Base-by-base conservation (phyloP, 2,113 vertebrate species). In the Notothenia coriiceps region DNA sequence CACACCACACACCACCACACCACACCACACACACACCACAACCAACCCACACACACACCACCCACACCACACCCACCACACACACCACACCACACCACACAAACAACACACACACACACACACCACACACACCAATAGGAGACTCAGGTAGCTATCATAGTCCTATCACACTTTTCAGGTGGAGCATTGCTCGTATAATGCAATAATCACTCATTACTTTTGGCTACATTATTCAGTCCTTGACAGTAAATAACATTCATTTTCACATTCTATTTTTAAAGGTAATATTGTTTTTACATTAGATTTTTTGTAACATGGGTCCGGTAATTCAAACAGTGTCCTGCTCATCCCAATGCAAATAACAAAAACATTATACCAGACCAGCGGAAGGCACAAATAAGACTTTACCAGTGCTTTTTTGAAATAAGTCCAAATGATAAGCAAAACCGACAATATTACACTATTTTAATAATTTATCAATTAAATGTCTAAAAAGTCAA, bases 91-190 rank as follows among this genome's bases (percentile, higher is more conserved):
- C n/a, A n/a, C n/a, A n/a, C n/a, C n/a, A n/a, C n/a, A n/a, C n/a
- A n/a, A n/a, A n/a, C n/a, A n/a, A n/a, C n/a, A n/a, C n/a, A n/a
- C n/a, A n/a, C n/a, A n/a, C n/a, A n/a, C n/a, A n/a, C n/a, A n/a
- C n/a, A n/a, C 3, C 2, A 2, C 4, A 64, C 22, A 25, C 52
- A 68, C 14, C 65, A 20, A 47, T 6, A n/a, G n/a, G n/a, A n/a
- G 4, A 64, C 15, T 76, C 70, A 67, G 56, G 22, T 20, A 29
- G 74, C 33, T 61, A 55, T 62, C 46, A 4, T 79, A 62, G n/a
- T 81, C 55, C 35, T 51, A 62, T 62, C 55, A 71, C 51, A 61
- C 50, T 46, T 46, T 70, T 81, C 33, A 77, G 52, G 44, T 77
- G 20, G 10, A 52, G 17, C 20, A 65, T 33, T 72, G 20, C 18